These are phyloP conservation scores for Mustelus asterias DNA, from an alignment of 2,113 vertebrate genomes.

Conservation along the genomic window DNA sequence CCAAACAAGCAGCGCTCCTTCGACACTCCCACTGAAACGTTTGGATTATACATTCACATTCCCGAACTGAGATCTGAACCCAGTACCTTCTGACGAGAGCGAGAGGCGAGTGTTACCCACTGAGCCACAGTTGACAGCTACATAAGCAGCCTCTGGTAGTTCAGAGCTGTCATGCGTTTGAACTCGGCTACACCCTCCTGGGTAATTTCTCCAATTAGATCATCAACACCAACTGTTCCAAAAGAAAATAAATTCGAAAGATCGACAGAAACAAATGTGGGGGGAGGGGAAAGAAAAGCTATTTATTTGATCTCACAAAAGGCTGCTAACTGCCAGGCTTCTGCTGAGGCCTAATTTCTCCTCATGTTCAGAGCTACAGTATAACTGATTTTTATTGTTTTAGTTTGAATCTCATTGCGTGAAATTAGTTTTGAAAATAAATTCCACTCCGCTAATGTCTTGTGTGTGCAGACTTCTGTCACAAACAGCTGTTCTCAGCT, in stretches of 20 bases:
- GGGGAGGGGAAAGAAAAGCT: not conserved
- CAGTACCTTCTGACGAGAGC: not conserved
- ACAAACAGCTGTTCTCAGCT: not conserved
- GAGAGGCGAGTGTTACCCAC: too few relatives aligned
- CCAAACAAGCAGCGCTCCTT: not conserved
- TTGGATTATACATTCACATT: not conserved
- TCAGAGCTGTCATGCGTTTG: not conserved
- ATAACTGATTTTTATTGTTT: not conserved
- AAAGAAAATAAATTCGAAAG: not conserved
- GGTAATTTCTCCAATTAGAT: not conserved
- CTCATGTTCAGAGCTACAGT: not conserved
- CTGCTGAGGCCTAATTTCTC: not conserved
- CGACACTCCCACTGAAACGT: not conserved
- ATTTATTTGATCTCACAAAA: not conserved
- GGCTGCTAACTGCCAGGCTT: not conserved
- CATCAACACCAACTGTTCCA: not conserved
- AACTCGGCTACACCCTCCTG: not conserved
- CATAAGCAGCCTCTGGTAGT: not conserved
- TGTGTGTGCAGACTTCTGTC: not conserved
- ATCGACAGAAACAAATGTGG: not conserved
- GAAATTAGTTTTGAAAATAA: not conserved
- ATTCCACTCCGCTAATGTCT: not conserved
- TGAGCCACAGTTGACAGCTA: not conserved
- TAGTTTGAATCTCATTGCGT: not conserved
- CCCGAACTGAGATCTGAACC: not conserved